These are phyloP conservation scores for Hydrotaea diabolus DNA, from an alignment of 2,888 invertebrate genomes.

Conservation along the genomic window DNA sequence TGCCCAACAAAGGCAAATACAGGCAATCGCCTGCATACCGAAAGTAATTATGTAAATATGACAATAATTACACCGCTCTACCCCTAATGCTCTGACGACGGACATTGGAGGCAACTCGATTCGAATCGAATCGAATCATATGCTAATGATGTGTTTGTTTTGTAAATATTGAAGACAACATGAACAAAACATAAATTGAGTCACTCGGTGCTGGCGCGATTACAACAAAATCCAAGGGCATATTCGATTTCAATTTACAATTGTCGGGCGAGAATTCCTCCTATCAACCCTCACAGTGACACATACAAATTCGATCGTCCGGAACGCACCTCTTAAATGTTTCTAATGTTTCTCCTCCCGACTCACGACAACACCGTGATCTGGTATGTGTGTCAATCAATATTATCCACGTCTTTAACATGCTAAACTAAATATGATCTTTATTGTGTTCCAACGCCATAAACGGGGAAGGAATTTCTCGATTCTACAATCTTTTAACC, in stretches of 20 bases:
- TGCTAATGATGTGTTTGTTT: constrained; percentile 53
- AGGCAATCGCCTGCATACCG: not conserved
- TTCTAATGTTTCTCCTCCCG: too few species aligned
- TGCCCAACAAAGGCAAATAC: not conserved
- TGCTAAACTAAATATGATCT: constrained; percentile 33
- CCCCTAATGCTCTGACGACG: not conserved
- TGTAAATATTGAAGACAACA: constrained; percentile 50
- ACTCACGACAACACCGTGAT: not conserved
- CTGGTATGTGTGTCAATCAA: constrained; percentile 42
- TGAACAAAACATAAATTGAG: not conserved
- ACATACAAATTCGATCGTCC: not conserved
- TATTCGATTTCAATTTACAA: constrained; percentile 12
- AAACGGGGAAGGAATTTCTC: constrained; percentile 9
- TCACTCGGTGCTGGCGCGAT: not conserved
- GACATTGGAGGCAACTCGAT: not conserved
- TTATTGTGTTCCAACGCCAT: constrained; percentile 13
- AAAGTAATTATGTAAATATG: constrained; percentile 44
- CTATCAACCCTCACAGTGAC: constrained; percentile 3
- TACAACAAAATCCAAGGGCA: constrained; percentile 6
- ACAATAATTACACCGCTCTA: constrained; percentile 45
- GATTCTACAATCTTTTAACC: constrained; percentile 57
- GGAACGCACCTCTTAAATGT: not conserved
- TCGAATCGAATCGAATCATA: constrained; percentile 29
- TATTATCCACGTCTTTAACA: constrained; percentile 11
- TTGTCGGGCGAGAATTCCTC: not conserved